Evolutionary conservation across 2,113 vertebrate species (phyloP), one percentile per base, ranked within the genome.

Genomic region (Oxyruncus cristatus): DNA sequence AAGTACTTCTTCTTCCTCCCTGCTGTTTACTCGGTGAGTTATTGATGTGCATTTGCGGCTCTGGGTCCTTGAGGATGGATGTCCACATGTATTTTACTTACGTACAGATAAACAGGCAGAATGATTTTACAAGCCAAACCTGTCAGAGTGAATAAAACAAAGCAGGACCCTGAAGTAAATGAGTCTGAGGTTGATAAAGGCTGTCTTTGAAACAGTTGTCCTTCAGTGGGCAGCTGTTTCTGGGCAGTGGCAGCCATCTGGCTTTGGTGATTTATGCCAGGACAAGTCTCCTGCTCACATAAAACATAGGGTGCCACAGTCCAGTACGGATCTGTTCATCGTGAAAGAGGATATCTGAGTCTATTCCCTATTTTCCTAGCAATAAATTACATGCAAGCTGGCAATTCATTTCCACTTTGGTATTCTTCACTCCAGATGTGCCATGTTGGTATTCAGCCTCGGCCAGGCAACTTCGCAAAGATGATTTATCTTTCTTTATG

Each of bases 1-100:
- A 92, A 95, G 89, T 89, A 59, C 56, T 59, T 82, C 84, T 91
- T 94, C 89, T 95, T 97, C 92, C 87, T 95, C 91, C 49, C 77
- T 53, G 30, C 11, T 92, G 73, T 95, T 95, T 96, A 91, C 66
- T 41, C 77, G 58, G 15, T 35, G 56, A 86, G 80, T 92, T 96
- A 94, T 92, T 95, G 87, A 92, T 82, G 93, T 75, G 70, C 20
- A 37, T 94, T 87, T 91, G 84, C 91, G 78, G 89, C 84, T 71
- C 49, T 76, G 27, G 52, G 77, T 95, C 84, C 74, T 78, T 82
- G 77, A 47, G 39, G 39, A 20, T 95, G 61, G 70, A 85, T 59
- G 63, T 90, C 78, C 92, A 71, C 78, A 24, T 86, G 75, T 63
- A 77, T 90, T 95, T 95, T 85, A 85, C 74, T 75, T 85, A 79